Evolutionary conservation across 2,888 invertebrate species (phyloP), one percentile per base, ranked within the genome.

Genomic region (Exephanes ischioxanthus): DNA sequence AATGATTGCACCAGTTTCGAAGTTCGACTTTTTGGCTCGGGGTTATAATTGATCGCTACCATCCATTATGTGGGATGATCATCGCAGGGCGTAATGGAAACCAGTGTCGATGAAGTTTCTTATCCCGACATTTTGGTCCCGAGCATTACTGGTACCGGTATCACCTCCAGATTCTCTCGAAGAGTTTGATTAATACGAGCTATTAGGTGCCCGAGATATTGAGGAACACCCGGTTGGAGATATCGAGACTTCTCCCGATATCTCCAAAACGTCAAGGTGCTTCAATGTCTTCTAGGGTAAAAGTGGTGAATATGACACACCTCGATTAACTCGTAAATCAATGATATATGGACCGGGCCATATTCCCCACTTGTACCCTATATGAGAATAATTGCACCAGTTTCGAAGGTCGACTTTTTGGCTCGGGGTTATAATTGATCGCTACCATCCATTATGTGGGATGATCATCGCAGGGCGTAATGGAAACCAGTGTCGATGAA

Each of bases 181-280:
- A 88, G 53, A 58, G 22, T 45, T 66, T 88, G 89, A 89, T 91
- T 90, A 89, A 90, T 90, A 88, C 84, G 75, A 86, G 85, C 91
- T 90, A 89, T 91, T 91, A 90, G 86, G 73, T 79, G 86, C 83
- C 66, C 70, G 55, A 83, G 87, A 88, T 85, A 88, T 84, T 80
- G 78, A 51, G 19, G 55, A 86, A 87, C 66, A 85, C 72, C 66
- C 67, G 84, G 71, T 41, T 41, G 1, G 41, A 41, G 41, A 41
- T 41, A 41, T 41, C 41, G 2, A 41, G 41, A 41, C 45, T 14
- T 63, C n/a, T 30, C 19, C 26, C 33, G n/a, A 58, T 51, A 79
- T 79, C 51, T 63, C 4, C 63, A 48, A 68, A 73, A 70, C 22
- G 61, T 79, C 73, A 41, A n/a, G 22, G 33, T 33, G 19, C 37